A percentile compares a stretch with the other conserved stretches of the same genome.
These are phyloP conservation scores for Triplophysa dalaica DNA, from an alignment of 2,113 vertebrate genomes.

Conservation along the genomic window DNA sequence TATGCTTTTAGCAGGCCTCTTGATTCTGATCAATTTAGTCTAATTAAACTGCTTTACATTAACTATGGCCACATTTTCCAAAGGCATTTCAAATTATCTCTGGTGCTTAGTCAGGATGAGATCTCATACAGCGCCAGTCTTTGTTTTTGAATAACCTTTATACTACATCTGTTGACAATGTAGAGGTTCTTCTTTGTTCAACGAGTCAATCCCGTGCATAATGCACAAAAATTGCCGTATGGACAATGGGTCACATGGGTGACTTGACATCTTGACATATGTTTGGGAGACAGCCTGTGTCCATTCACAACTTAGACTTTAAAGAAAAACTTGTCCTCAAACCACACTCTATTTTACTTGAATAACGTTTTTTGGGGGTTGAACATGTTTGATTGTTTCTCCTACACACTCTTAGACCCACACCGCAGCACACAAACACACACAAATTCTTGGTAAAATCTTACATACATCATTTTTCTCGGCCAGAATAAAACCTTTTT, in stretches of 20 bases:
- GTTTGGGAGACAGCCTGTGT: slow-evolving; percentile 51
- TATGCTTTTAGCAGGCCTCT: slow-evolving; percentile 64
- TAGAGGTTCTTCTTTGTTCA: slow-evolving; percentile 33
- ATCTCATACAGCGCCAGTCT: slow-evolving; percentile 46
- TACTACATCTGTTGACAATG: slow-evolving; percentile 52
- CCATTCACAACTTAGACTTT: slow-evolving; percentile 61
- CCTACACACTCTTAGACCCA: slow-evolving; percentile 21
- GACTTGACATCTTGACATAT: slow-evolving; percentile 51
- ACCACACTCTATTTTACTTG: slow-evolving; percentile 74
- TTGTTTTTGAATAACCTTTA: slow-evolving; percentile 60
- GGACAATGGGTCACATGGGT: slow-evolving; percentile 21
- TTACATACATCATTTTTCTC: background rate
- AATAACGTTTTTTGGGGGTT: slow-evolving; percentile 57
- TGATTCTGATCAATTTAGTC: slow-evolving; percentile 63
- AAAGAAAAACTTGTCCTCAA: slow-evolving; percentile 62
- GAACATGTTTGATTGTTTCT: slow-evolving; percentile 53
- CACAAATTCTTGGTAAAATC: slow-evolving; percentile 44
- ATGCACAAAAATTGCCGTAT: slow-evolving; percentile 51
- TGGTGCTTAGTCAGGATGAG: slow-evolving; percentile 58
- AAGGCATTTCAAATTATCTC: slow-evolving; percentile 60
- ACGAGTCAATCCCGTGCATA: slow-evolving; percentile 43
- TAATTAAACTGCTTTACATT: slow-evolving; percentile 67
- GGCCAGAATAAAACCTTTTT: too few species aligned
- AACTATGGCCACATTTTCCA: slow-evolving; percentile 55
- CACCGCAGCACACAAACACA: slow-evolving; percentile 39